Conservation (phyloP, 1,140 invertebrate genomes). For the Drosophila prosaltans region DNA sequence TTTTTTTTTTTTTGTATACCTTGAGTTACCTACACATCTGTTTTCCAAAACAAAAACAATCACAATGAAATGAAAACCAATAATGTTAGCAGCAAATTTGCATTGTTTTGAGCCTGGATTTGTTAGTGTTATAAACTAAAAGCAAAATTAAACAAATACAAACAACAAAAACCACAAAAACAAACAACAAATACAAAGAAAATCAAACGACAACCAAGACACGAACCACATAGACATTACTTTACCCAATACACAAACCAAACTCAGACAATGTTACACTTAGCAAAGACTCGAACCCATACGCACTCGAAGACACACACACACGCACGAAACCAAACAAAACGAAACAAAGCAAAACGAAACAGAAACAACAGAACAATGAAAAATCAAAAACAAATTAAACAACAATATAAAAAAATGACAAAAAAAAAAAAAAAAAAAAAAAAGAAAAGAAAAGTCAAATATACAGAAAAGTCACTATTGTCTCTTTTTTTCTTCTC, state of each 20-base stretch:
- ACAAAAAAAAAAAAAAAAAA: conserved; percentile 39
- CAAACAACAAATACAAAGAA: conserved; percentile 27
- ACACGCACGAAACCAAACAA: conserved; percentile 27
- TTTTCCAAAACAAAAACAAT: conserved; percentile 47
- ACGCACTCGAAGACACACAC: conserved; percentile 20
- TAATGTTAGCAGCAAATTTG: conserved; percentile 61
- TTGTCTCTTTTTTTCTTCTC: conserved; percentile 84
- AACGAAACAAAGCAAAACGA: conserved; percentile 15
- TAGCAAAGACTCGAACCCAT: conserved; percentile 9
- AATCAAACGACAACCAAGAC: conserved; percentile 20
- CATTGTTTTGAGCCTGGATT: conserved; percentile 83
- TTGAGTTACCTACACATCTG: conserved; percentile 19
- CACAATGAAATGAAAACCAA: conserved; percentile 31
- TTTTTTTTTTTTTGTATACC: not conserved
- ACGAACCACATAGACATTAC: conserved; percentile 17
- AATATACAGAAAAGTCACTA: conserved; percentile 83
- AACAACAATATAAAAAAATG: conserved; percentile 24
- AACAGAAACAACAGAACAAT: conserved; percentile 10
- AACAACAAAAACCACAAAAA: conserved; percentile 38
- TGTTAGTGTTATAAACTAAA: conserved; percentile 78
- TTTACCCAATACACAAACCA: conserved; percentile 17
- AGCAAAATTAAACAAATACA: conserved; percentile 51
- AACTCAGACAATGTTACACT: not conserved
- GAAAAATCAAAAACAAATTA: conserved; percentile 26
- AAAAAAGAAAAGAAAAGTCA: conserved; percentile 66